Evolutionary conservation across 2,113 vertebrate species (phyloP).

Genomic region (Lampris megalopsis): DNA sequence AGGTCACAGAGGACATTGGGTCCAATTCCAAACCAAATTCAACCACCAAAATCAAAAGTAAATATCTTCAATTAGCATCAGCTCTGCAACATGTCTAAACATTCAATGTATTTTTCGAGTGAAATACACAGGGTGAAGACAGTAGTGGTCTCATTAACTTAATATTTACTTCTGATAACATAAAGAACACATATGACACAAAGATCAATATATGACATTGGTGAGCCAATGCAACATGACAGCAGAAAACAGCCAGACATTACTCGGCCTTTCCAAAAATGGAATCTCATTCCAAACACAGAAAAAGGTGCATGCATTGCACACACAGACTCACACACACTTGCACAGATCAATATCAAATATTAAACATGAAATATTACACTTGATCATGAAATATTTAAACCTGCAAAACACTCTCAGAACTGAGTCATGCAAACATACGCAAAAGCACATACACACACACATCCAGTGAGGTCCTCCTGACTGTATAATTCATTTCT

Average conservation of each 20-base stretch:
- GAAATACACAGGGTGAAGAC: too few species aligned
- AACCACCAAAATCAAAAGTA: too few species aligned
- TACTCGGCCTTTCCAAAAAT: conserved; percentile 39
- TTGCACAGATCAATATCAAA: conserved; percentile 38
- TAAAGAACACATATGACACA: too few species aligned
- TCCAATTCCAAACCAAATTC: conserved; percentile 11
- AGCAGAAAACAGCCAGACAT: too few species aligned
- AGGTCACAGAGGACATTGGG: neutral
- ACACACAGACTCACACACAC: neutral
- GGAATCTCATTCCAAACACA: conserved; percentile 56
- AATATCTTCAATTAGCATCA: neutral
- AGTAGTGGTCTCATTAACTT: too few species aligned
- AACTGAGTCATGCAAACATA: conserved; percentile 46
- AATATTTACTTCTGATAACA: too few species aligned
- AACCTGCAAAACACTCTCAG: conserved; percentile 37
- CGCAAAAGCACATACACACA: conserved; percentile 7
- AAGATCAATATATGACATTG: too few species aligned
- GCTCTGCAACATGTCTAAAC: neutral
- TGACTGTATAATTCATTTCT: conserved; percentile 79
- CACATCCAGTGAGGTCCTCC: conserved; percentile 22
- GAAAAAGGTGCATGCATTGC: conserved; percentile 11
- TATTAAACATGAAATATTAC: conserved; percentile 57
- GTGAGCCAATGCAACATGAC: too few species aligned
- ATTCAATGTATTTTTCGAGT: too few species aligned
- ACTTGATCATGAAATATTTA: conserved; percentile 68